Evolutionary conservation across 2,797 vertebrate species (phyloP).

Genomic region (Zenarchopterus dispar): DNA sequence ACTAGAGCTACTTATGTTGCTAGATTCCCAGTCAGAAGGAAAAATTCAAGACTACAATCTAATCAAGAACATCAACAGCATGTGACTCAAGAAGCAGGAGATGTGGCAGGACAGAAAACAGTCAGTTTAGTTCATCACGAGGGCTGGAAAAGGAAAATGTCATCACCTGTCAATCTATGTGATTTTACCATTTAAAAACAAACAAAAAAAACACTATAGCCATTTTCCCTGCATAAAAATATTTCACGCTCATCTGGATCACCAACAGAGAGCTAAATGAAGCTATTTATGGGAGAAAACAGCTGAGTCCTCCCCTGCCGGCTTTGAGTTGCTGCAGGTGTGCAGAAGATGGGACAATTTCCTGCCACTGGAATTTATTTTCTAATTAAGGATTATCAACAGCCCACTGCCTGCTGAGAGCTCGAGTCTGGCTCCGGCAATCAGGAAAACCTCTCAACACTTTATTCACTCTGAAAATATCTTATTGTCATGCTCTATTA

Average conservation of each 20-base stretch:
- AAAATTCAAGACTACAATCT: no score
- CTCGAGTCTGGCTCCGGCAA: conserved; percentile 52
- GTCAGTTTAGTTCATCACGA: neutral
- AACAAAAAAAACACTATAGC: conserved; percentile 13
- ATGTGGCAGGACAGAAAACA: no score
- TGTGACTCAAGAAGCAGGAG: no score
- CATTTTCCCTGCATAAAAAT: conserved; percentile 21
- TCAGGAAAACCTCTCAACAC: conserved; percentile 52
- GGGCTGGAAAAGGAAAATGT: neutral
- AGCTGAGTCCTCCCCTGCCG: conserved; percentile 58
- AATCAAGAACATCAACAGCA: no score
- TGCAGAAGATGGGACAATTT: conserved; percentile 60
- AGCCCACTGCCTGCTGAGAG: conserved; percentile 68
- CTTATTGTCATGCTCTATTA: conserved; percentile 45
- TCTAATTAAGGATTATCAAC: conserved; percentile 82
- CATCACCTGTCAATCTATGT: conserved; percentile 24
- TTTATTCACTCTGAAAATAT: conserved; percentile 52
- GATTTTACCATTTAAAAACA: conserved; percentile 3
- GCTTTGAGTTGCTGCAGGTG: conserved; percentile 67
- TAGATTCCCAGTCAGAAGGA: no score
- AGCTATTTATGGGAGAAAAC: conserved; percentile 55
- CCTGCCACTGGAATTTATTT: conserved; percentile 72
- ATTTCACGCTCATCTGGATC: conserved; percentile 52
- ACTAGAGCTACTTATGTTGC: no score
- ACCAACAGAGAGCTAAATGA: conserved; percentile 60